Evolutionary conservation across 2,797 vertebrate genomes (phyloP), one percentile per base, ranked within the genome.

Genomic region (Cyprinella venusta): DNA sequence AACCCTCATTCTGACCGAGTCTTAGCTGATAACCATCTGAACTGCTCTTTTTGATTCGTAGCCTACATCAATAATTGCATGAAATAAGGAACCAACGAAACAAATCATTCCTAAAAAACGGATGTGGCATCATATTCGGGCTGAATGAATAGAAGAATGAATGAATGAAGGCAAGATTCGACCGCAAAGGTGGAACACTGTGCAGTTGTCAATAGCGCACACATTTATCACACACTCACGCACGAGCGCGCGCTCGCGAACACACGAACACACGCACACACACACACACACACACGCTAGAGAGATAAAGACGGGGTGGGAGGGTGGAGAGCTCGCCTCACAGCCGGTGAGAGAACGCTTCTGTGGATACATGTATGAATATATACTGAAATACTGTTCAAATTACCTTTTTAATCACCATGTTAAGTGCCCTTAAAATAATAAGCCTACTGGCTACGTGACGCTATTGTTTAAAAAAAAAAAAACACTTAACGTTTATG

Each of bases 111-210:
- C 38, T 38, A 5, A 19, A 30, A 38, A 38, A 19, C 30, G 18
- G 38, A 71, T 61, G 19, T 81, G 56, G n/a, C 15, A 72, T 15
- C 56, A 15, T 36, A 68, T 13, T 48, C 24, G 15, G 36, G 4
- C 38, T 67, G 48, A 15, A 54, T 67, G 48, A 42, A 76, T 54
- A 54, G 40, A 30, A 19, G 18, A 77, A 82, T 30, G 33, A 74
- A 82, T 38, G 48, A 76, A 82, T 38, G 48, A 76, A 67, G 21
- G 50, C 56, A 68, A 33, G 36, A 68, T 45, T 67, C 36, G 38
- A 68, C 36, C 72, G 72, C 72, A 76, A 82, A 82, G 50, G 52
- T 68, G 72, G 72, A 68, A 76, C 81, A 82, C 72, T 82, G 64
- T 82, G 80, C 50, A 59, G 65, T 68, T 76, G 80, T 76, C 72